phyloP scores from a whole-genome alignment of 1,140 invertebrate species.

The Drosophila takahashii region DNA sequence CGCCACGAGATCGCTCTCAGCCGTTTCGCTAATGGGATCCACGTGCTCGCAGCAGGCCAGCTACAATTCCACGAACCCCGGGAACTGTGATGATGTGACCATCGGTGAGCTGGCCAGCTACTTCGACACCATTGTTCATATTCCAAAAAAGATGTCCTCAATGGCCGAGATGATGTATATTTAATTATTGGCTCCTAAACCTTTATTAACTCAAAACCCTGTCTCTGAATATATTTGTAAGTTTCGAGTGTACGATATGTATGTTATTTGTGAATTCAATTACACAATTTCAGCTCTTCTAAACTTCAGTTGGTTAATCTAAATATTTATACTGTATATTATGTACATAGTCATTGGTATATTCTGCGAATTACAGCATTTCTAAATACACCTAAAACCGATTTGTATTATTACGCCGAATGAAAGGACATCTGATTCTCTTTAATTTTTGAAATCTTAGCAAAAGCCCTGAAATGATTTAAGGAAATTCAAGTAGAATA shows the following conservation, averaged over 20 bases:
- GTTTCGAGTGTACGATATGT: conserved; percentile 16
- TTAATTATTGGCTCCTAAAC: conserved; percentile 81
- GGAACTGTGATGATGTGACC: conserved; percentile 89
- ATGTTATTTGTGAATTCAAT: conserved; percentile 46
- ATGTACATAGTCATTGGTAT: conserved; percentile 46
- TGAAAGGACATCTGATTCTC: neutral
- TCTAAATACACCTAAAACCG: conserved; percentile 4
- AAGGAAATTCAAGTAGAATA: too few species aligned
- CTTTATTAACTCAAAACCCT: conserved; percentile 4
- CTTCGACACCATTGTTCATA: conserved; percentile 96
- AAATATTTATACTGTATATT: conserved; percentile 46
- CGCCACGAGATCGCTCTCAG: conserved; percentile 5
- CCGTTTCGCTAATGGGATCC: conserved; percentile 20
- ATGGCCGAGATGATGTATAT: conserved; percentile 99
- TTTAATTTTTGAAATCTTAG: neutral
- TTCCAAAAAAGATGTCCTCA: conserved; percentile 97
- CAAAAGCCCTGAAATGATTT: neutral
- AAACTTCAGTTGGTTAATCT: conserved; percentile 23
- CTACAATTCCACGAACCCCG: conserved; percentile 85
- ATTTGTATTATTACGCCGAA: neutral
- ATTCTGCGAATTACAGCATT: conserved; percentile 41
- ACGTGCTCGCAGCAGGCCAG: conserved; percentile 88
- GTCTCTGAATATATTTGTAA: conserved; percentile 28
- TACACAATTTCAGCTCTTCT: conserved; percentile 23
- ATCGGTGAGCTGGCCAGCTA: conserved; percentile 97